Evolutionary conservation across 2,888 invertebrate genomes (phyloP).

Genomic region (Aphodius granarius): DNA sequence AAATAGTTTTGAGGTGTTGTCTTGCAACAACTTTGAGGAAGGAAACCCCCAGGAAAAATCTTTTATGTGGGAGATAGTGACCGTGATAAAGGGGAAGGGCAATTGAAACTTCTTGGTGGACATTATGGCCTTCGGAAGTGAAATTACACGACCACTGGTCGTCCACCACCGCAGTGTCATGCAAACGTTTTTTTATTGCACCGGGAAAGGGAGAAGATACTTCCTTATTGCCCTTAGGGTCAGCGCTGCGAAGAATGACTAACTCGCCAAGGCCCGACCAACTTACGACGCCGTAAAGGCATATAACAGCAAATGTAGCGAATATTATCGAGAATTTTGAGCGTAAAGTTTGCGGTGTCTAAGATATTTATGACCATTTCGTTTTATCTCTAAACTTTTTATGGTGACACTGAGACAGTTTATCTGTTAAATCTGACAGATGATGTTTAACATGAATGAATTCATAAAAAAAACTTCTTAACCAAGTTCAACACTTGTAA

Average conservation of each 20-base stretch:
- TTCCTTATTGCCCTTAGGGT: constrained; percentile 35
- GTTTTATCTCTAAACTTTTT: not conserved
- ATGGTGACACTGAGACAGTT: not conserved
- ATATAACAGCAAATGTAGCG: not conserved
- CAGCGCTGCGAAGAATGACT: constrained; percentile 8
- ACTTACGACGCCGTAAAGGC: not conserved
- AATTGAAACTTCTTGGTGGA: constrained; percentile 41
- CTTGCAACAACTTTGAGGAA: constrained; percentile 26
- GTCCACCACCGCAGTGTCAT: constrained; percentile 31
- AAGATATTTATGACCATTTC: not conserved
- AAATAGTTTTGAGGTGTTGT: too few relatives aligned
- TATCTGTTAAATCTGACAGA: not conserved
- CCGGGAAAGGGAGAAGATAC: constrained; percentile 33
- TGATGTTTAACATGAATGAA: too few relatives aligned
- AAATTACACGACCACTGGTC: constrained; percentile 44
- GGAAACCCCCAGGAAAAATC: not conserved
- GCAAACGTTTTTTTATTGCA: constrained; percentile 39
- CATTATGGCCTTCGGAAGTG: constrained; percentile 43
- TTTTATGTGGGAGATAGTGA: not conserved
- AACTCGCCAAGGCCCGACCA: not conserved
- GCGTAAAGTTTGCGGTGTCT: not conserved
- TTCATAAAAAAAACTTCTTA: too few relatives aligned
- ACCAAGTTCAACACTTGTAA: too few relatives aligned
- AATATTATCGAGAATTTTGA: constrained; percentile 3
- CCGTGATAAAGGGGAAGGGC: constrained; percentile 17